These are phyloP conservation scores for Chloromyia formosa DNA, from an alignment of 2,888 invertebrate genomes.

Conservation along the genomic window DNA sequence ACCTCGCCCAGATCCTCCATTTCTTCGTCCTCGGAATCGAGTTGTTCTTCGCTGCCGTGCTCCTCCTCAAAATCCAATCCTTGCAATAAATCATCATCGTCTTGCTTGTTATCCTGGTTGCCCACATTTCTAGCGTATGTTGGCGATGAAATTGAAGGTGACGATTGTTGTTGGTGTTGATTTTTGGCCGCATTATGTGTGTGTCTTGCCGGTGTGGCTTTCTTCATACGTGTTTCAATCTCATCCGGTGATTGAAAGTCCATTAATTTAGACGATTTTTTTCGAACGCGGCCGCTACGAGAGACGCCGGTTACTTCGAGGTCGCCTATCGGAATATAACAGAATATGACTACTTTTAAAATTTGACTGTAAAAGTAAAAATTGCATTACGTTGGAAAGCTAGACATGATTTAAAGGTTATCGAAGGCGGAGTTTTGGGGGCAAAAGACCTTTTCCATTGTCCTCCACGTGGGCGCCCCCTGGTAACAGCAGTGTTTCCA, in stretches of 20 bases:
- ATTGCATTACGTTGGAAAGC: neutral
- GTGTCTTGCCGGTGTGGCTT: conserved; percentile 44
- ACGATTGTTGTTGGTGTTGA: neutral
- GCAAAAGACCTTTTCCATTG: too few species aligned
- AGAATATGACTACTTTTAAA: neutral
- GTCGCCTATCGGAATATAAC: conserved; percentile 66
- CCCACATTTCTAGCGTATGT: neutral
- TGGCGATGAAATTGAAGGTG: neutral
- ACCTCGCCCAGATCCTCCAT: conserved; percentile 50
- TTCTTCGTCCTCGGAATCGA: conserved; percentile 50
- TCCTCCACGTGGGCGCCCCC: too few species aligned
- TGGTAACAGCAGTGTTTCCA: too few species aligned
- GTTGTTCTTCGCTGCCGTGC: conserved; percentile 41
- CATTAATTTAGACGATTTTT: conserved; percentile 93
- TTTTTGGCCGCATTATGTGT: conserved; percentile 42
- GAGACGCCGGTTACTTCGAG: conserved; percentile 88
- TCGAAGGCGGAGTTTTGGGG: neutral
- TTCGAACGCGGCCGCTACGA: conserved; percentile 88
- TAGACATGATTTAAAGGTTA: neutral
- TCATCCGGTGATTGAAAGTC: conserved; percentile 94
- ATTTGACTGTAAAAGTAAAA: neutral
- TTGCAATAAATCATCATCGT: conserved; percentile 38
- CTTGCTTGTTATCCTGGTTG: conserved; percentile 16
- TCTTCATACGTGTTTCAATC: conserved; percentile 66
- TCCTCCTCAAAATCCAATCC: conserved; percentile 23